Evolutionary conservation across 2,888 invertebrate species (phyloP).

Genomic region (Selenia dentaria): DNA sequence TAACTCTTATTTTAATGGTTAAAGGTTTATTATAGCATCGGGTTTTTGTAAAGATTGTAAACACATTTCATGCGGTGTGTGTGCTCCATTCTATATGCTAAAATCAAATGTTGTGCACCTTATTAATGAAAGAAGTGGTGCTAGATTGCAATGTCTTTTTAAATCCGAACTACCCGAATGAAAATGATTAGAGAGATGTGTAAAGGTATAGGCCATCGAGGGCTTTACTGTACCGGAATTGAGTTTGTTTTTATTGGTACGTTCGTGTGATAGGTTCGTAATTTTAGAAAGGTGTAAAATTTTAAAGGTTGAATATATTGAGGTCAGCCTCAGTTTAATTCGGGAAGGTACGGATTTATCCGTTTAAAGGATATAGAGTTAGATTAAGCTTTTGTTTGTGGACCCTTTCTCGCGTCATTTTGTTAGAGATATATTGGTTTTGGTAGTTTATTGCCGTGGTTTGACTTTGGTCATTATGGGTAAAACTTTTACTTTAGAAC

Average conservation of each 20-base stretch:
- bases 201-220: no score
- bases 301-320: constrained; percentile 16
- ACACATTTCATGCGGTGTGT: background rate
- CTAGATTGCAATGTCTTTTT: background rate
- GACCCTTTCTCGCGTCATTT: constrained; percentile 8
- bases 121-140: background rate
- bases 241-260: constrained; percentile 9
- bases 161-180: background rate
- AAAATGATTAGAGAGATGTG: no score
- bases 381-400: constrained; percentile 17
- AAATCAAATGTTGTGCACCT: background rate
- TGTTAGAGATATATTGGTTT: constrained; percentile 5
- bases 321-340: constrained; percentile 6
- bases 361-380: constrained; percentile 6
- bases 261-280: constrained; percentile 1
- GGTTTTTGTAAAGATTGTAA: background rate
- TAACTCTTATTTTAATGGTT: background rate
- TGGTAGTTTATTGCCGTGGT: constrained; percentile 1
- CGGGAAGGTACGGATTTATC: constrained; percentile 9
- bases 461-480: background rate
- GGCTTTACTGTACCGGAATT: no score
- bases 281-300: constrained; percentile 11
- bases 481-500: background rate
- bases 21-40: background rate
- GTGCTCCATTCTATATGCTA: background rate